A percentile compares a stretch with the other conserved stretches of the same genome.
Conservation (phyloP, 2,797 vertebrate genomes). For the Mormyrus proboscirostris region DNA sequence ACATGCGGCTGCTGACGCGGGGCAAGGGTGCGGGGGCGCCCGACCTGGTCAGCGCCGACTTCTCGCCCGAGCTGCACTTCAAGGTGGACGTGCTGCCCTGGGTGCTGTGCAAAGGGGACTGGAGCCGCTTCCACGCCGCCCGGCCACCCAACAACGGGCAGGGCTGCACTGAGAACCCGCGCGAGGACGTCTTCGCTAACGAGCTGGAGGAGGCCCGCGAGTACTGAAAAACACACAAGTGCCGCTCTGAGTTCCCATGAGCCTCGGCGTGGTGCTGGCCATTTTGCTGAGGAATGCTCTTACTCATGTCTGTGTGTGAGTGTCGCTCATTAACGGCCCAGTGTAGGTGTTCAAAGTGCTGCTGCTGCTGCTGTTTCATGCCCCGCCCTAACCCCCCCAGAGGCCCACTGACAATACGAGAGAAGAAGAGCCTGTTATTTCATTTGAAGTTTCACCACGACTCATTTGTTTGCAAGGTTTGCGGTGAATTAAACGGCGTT, state of each 20-base stretch:
- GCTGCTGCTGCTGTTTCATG: constrained; percentile 32
- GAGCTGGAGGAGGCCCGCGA: constrained; percentile 87
- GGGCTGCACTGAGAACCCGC: constrained; percentile 72
- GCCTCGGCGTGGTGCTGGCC: constrained; percentile 9
- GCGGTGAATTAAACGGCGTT: not conserved
- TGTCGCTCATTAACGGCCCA: constrained; percentile 26
- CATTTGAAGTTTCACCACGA: not conserved
- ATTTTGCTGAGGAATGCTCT: constrained; percentile 34
- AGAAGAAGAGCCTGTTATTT: not conserved
- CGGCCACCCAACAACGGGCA: constrained; percentile 81
- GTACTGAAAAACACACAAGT: constrained; percentile 59
- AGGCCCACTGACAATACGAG: not conserved
- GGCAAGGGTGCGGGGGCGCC: constrained; percentile 83
- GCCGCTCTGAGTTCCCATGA: not conserved
- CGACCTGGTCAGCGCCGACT: constrained; percentile 82
- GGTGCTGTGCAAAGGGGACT: constrained; percentile 91
- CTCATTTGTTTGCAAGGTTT: not conserved
- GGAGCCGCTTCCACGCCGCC: constrained; percentile 81
- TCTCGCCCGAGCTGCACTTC: constrained; percentile 89
- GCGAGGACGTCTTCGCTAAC: constrained; percentile 77
- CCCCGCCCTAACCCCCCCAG: too few species aligned
- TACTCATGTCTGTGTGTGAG: constrained; percentile 32
- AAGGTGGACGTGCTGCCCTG: constrained; percentile 86
- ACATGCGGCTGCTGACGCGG: constrained; percentile 73
- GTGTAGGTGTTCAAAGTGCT: constrained; percentile 31